Evolutionary conservation across 2,888 invertebrate species (phyloP), one percentile per base, ranked within the genome.

Genomic region (Rotaria socialis): DNA sequence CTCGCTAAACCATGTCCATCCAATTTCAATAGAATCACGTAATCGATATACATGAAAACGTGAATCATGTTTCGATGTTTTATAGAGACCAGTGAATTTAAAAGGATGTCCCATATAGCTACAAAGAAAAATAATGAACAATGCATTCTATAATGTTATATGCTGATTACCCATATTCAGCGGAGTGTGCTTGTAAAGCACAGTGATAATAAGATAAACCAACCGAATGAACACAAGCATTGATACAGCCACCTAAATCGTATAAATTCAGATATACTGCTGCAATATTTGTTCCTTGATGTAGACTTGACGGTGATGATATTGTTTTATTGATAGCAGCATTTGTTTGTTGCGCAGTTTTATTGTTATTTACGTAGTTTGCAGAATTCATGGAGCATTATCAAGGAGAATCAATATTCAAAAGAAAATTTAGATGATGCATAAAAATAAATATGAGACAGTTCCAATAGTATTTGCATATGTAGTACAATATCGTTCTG

Each of bases 61-160:
- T 80, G 80, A 47, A 80, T 80, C 80, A 80, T 80, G 47, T 80
- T 80, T 80, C 1, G 80, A 80, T 24, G 80, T 80, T 80, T 80
- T 80, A n/a, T 80, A 80, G n/a, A 80, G 47, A 80, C 80, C 80
- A 47, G 80, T 80, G 8, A 80, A 80, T 47, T 47, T 24, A n/a
- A 47, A 80, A 19, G 80, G 80, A 47, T 80, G 80, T 80, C 80
- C 80, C 43, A 80, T 47, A 47, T 80, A 80, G 0, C 56, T 56
- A 1, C 24, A 8, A 24, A 6, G 14, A 56, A 56, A 22, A 22
- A 24, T 22, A 56, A 56, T 10, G 8, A 22, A 52, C 4, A 3
- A 52, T 52, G 8, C 2, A 16, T 8, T 16, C 8, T 16, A 16
- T 14, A 16, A 52, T 52, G 2, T 16, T 16, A 56, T 56, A 56